Conservation (phyloP, 92 coral and sea anemone species). For the Zoanthus sansibaricus region DNA sequence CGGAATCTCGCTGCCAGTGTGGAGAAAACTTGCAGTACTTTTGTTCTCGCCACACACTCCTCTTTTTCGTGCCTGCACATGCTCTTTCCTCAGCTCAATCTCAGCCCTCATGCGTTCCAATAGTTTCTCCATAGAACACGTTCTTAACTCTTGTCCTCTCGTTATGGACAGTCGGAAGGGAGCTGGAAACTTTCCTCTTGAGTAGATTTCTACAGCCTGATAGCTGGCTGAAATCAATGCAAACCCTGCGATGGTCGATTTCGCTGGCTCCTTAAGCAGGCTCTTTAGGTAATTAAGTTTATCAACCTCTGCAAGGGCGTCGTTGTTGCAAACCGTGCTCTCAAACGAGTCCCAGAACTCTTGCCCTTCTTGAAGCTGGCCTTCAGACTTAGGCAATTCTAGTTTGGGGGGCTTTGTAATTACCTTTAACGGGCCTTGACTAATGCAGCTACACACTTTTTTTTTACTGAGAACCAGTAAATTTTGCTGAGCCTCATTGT, state of each 20-base stretch:
- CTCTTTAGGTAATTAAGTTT: constrained; percentile 61
- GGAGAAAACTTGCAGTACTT: not conserved
- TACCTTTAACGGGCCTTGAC: not conserved
- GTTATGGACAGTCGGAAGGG: constrained; percentile 65
- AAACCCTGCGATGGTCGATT: constrained; percentile 64
- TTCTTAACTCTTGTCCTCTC: constrained; percentile 56
- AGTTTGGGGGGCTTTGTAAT: constrained; percentile 60
- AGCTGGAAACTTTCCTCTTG: constrained; percentile 58
- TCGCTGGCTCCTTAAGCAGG: constrained; percentile 55
- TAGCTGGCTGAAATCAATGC: constrained; percentile 64
- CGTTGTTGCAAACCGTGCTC: constrained; percentile 56
- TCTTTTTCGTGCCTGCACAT: not conserved
- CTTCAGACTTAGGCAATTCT: constrained; percentile 59
- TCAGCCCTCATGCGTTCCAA: constrained; percentile 39
- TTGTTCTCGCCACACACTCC: not conserved
- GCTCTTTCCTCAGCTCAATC: constrained; percentile 53
- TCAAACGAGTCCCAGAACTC: constrained; percentile 70
- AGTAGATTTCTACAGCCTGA: constrained; percentile 47
- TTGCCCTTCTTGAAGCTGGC: constrained; percentile 69
- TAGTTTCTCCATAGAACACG: constrained; percentile 58
- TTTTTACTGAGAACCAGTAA: no score
- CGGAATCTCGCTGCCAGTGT: not conserved
- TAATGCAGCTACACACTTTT: not conserved
- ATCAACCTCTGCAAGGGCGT: constrained; percentile 48
- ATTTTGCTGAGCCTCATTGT: no score